Percentiles rank a stretch among this genome's conserved stretches.
These are phyloP conservation scores for Plectus sambesii DNA, from an alignment of 1,140 invertebrate species.

Conservation along the genomic window DNA sequence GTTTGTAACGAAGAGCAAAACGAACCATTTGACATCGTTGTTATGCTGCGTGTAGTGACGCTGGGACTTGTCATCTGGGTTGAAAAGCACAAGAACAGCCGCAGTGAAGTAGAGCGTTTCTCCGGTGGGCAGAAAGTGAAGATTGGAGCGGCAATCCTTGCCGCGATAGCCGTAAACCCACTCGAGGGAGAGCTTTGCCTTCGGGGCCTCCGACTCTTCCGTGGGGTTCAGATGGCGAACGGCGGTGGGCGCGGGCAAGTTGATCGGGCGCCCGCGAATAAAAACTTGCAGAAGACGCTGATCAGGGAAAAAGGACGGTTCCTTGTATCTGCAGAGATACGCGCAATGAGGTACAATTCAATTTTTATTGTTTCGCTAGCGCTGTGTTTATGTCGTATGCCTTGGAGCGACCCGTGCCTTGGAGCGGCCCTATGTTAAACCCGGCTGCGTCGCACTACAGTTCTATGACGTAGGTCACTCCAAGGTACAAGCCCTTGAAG, in stretches of 20 bases:
- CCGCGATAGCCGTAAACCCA: slow-evolving; percentile 77
- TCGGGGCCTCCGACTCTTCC: slow-evolving; percentile 4
- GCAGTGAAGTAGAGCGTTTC: slow-evolving; percentile 91
- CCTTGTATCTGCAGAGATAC: too few relatives aligned
- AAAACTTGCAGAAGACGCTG: slow-evolving; percentile 5
- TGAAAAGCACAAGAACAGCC: slow-evolving; percentile 77
- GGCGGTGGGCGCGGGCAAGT: slow-evolving; percentile 11
- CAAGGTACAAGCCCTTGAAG: too few relatives aligned
- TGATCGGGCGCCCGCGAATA: neutral
- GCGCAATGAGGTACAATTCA: too few relatives aligned
- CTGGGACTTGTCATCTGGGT: slow-evolving; percentile 77
- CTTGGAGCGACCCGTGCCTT: too few relatives aligned
- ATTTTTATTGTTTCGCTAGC: too few relatives aligned
- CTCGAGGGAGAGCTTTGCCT: slow-evolving; percentile 26
- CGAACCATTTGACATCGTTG: slow-evolving; percentile 78
- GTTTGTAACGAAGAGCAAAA: neutral
- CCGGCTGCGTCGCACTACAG: too few relatives aligned
- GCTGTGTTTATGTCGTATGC: too few relatives aligned
- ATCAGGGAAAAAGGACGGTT: slow-evolving; percentile 1
- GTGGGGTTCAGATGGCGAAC: slow-evolving; percentile 13
- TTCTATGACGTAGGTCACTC: too few relatives aligned
- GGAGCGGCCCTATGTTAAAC: too few relatives aligned
- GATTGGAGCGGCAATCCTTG: slow-evolving; percentile 74
- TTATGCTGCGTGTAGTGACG: slow-evolving; percentile 83
- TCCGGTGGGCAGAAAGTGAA: slow-evolving; percentile 77